Conservation (phyloP, 2,797 vertebrate genomes). For the Silurus aristotelis region DNA sequence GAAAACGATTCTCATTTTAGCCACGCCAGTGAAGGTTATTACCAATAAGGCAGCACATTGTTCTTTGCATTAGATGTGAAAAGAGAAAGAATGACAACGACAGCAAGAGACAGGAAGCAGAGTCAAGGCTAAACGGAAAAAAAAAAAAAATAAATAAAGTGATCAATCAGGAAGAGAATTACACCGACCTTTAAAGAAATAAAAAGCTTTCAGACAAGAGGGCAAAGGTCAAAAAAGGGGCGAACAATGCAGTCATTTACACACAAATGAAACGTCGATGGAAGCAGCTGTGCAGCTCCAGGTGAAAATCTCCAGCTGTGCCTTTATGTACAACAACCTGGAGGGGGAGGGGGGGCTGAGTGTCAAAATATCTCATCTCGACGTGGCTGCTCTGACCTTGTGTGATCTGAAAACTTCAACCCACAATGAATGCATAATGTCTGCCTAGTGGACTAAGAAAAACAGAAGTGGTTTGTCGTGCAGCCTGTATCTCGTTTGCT, state of each 20-base stretch:
- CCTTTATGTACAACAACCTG: not conserved
- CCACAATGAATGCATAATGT: no score
- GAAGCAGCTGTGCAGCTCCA: not conserved
- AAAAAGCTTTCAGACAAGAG: not conserved
- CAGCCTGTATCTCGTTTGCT: no score
- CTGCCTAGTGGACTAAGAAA: no score
- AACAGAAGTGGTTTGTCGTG: no score
- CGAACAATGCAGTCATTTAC: not conserved
- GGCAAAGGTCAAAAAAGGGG: not conserved
- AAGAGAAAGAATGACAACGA: not conserved
- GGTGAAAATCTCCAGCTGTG: not conserved
- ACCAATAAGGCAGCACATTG: not conserved
- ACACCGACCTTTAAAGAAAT: not conserved
- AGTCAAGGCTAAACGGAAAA: not conserved
- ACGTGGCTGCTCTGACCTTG: not conserved
- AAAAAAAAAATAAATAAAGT: no score
- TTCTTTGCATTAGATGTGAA: not conserved
- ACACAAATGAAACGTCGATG: not conserved
- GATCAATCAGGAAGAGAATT: not conserved
- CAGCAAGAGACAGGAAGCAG: not conserved
- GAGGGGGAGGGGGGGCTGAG: not conserved
- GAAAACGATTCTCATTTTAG: not conserved
- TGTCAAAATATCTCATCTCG: not conserved
- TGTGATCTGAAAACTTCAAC: not conserved
- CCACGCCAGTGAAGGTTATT: not conserved